These are phyloP conservation scores for Acomys russatus DNA, from an alignment of 2,797 vertebrate genomes.

Conservation along the genomic window DNA sequence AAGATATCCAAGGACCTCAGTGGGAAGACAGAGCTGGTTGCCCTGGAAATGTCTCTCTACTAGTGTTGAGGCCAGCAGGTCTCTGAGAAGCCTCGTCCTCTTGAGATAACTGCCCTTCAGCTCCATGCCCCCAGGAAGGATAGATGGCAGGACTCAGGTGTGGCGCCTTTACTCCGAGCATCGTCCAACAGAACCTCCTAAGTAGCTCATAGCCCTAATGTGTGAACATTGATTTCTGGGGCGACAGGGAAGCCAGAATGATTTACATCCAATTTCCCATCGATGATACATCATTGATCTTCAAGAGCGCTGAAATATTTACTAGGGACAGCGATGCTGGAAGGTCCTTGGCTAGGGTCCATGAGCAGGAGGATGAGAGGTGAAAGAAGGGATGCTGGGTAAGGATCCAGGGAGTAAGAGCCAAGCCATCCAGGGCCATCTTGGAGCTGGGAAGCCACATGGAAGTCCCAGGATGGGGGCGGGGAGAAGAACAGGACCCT, in stretches of 20 bases:
- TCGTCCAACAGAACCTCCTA: slow-evolving; percentile 92
- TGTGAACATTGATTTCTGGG: slow-evolving; percentile 98
- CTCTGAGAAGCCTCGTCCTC: accelerated
- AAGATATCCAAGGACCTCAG: background rate
- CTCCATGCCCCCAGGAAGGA: slow-evolving; percentile 50
- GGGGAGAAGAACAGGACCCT: background rate
- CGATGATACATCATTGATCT: slow-evolving; percentile 94
- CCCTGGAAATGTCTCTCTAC: background rate
- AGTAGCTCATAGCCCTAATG: slow-evolving; percentile 96
- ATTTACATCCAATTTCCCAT: slow-evolving; percentile 95
- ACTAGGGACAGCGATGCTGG: slow-evolving; percentile 78
- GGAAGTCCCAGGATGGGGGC: background rate
- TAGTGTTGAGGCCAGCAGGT: background rate
- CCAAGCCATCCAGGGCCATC: background rate
- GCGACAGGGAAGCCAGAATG: slow-evolving; percentile 88
- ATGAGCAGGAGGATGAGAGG: background rate
- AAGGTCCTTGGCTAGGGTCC: slow-evolving; percentile 55
- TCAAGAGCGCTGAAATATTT: slow-evolving; percentile 91
- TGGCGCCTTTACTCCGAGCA: slow-evolving; percentile 73
- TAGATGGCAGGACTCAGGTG: slow-evolving; percentile 80
- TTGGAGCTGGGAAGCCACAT: background rate
- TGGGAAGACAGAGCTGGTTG: background rate
- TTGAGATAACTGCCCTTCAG: background rate
- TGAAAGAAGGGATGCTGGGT: background rate
- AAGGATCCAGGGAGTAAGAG: slow-evolving; percentile 33